These are phyloP conservation scores for Caenorhabditis japonica DNA, from an alignment of 2,888 invertebrate species.

Conservation along the genomic window DNA sequence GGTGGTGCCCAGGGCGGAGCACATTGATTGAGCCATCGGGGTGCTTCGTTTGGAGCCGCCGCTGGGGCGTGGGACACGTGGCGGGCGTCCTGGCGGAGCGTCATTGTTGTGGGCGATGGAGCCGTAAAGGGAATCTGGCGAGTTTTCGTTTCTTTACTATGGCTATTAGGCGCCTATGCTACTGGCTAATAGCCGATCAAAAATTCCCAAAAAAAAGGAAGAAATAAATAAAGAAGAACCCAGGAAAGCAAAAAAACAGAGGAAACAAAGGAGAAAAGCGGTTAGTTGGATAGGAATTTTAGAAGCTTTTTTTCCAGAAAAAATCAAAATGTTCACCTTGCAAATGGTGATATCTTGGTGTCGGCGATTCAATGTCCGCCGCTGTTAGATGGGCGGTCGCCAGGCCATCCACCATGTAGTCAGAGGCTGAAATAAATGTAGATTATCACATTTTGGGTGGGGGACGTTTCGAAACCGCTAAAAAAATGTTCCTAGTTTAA, in stretches of 20 bases:
- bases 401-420: conserved; percentile 63
- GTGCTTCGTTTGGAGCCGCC: conserved; percentile 26
- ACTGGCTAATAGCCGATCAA: too few species aligned
- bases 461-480: too few species aligned
- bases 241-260: too few species aligned
- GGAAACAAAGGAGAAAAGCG: conserved; percentile 5
- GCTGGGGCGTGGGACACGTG: conserved; percentile 36
- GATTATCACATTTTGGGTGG: too few species aligned
- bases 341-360: conserved; percentile 72
- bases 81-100: conserved; percentile 11
- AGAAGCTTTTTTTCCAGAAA: neutral
- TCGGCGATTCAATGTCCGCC: conserved; percentile 68
- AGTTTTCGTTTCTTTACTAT: too few species aligned
- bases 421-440: conserved; percentile 54
- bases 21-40: conserved; percentile 53
- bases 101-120: conserved; percentile 23
- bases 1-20: conserved; percentile 34
- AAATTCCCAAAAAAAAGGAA: neutral
- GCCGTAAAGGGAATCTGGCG: conserved; percentile 42
- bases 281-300: neutral
- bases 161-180: too few species aligned
- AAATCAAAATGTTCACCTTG: conserved; percentile 59
- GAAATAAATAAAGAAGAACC: conserved; percentile 21
- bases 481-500: too few species aligned
- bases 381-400: conserved; percentile 62